phyloP scores from a whole-genome alignment of 2,888 invertebrate species.

The Xestobium rufovillosum region DNA sequence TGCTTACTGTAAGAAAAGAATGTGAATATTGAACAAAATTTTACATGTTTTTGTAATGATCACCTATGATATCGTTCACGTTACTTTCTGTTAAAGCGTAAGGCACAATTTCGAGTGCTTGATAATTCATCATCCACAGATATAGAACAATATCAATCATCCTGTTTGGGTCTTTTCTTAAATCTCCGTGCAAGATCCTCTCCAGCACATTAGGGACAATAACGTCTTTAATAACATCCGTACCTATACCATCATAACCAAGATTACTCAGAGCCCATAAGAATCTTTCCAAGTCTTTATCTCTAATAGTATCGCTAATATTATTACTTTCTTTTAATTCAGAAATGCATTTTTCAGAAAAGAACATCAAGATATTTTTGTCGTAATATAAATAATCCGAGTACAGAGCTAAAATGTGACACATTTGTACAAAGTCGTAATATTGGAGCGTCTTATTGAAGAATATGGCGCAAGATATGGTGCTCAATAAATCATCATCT shows the following conservation, averaged over 20 bases:
- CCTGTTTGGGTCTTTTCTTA: constrained; percentile 28
- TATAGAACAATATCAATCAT: constrained; percentile 38
- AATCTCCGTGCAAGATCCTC: constrained; percentile 29
- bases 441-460: constrained; percentile 34
- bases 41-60: too few relatives aligned
- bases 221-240: constrained; percentile 28
- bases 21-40: background rate
- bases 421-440: constrained; percentile 37
- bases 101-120: constrained; percentile 32
- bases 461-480: constrained; percentile 38
- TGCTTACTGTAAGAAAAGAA: constrained; percentile 26
- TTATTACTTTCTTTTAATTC: constrained; percentile 25
- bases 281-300: constrained; percentile 44
- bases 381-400: constrained; percentile 40
- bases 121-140: constrained; percentile 41
- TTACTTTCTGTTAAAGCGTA: constrained; percentile 25
- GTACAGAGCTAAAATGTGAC: constrained; percentile 42
- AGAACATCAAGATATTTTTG: constrained; percentile 30
- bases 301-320: constrained; percentile 24
- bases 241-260: constrained; percentile 29
- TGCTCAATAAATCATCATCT: constrained; percentile 36
- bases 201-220: constrained; percentile 33
- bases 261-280: constrained; percentile 41
- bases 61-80: constrained; percentile 16
- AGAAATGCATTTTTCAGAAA: constrained; percentile 32